Base-by-base conservation (phyloP, 1,140 invertebrate species). In the Apis dorsata region DNA sequence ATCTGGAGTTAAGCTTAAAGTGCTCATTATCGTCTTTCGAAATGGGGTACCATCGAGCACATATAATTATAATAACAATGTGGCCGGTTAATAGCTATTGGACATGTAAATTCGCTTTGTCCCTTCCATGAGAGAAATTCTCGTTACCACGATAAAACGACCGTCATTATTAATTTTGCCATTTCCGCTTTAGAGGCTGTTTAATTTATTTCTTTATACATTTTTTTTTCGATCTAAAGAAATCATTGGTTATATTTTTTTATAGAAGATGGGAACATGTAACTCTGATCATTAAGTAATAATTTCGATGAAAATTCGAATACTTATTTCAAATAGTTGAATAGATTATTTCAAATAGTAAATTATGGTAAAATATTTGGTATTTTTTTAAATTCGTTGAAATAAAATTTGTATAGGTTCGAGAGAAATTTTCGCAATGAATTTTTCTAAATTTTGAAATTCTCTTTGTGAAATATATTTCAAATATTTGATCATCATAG, bases 1-100 rank as follows among this genome's bases (percentile, higher is more conserved):
- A 82, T 85, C 79, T 70, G 80, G 51, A 59, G 74, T 73, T 73
- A 66, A 57, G 73, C 68, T 79, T 83, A 85, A 85, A 72, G 84
- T 79, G 63, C 75, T 83, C 81, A 83, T 82, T 82, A 82, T 77
- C 66, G 73, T 77, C 80, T 77, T 82, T 81, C 80, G 21, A 7
- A 21, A 8, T 11, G 15, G 44, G 55, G 28, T 9, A 13, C 72
- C 53, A 24, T 77, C 34, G 28, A 55, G 65, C 63, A 21, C 53
- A 24, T 34, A 34, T 57, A 60, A 77, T 82, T 82, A 75, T 76
- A 76, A 68, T 77, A 69, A 82, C 80, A 77, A 81, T 81, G 79
- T 60, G 74, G 63, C 28, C 21, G 28, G 80, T 77, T 77, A 82
- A 82, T 75, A 68, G 62, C 57, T 21, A 60, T 77, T 49, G 49